Evolutionary conservation across 2,113 vertebrate species (phyloP), one percentile per base, ranked within the genome.

Genomic region (Dasyornis broadbenti): DNA sequence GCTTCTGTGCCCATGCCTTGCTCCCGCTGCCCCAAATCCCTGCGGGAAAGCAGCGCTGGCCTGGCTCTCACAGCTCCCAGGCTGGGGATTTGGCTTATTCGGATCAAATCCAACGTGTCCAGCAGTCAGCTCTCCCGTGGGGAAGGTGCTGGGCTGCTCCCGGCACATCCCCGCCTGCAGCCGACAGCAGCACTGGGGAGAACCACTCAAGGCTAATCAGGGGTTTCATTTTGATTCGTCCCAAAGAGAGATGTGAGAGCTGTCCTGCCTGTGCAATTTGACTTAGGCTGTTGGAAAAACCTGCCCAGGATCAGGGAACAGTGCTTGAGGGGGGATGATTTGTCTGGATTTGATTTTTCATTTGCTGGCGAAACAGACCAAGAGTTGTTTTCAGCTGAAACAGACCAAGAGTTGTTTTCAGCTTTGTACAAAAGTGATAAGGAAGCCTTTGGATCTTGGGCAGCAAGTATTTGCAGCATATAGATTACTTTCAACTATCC

Each of bases 311-410:
- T 83, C 49, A 21, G 71, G 63, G 49, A 85, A 18, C 22, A 6
- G 31, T n/a, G 77, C 44, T 71, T 30, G 42, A 30, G 24, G 39
- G 30, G 7, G 17, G 28, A 1, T 56, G 53, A n/a, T 68, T 7
- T 40, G 6, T 65, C 76, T 56, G 49, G 13, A 63, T 80, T 95
- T 90, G 91, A 86, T 94, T 94, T 90, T 86, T 89, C 53, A 76
- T 71, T 64, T 76, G 53, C 66, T 76, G 31, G 22, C 39, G 22
- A 39, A 66, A 60, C 0, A 0, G 16, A 42, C 18, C 1, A 6
- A 40, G 26, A 23, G 26, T 68, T 85, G 30, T 56, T 72, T 71
- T 44, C 45, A 61, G 50, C 45, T 86, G 22, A 39, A 66, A 60
- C 0, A 0, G 16, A 42, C 18, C 1, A 6, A 40, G 26, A 23